Base-by-base conservation (phyloP, 2,888 invertebrate species). In the Dolichopus griseipennis region DNA sequence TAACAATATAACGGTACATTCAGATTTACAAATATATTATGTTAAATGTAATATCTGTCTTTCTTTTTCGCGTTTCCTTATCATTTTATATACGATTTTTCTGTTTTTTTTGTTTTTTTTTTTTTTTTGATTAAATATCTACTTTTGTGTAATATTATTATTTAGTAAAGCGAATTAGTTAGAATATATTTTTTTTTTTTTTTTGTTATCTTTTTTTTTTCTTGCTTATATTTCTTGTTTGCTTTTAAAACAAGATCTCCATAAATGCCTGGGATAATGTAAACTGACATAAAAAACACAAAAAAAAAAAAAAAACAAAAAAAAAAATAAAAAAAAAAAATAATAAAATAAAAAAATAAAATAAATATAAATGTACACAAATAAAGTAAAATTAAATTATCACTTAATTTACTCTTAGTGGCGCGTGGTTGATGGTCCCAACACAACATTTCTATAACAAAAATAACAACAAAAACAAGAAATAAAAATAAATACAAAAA, bases 381-480 rank as follows among this genome's bases (percentile, higher is more conserved):
- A 65, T 65, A 65, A 65, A 65, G 65, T 52, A 65, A 65, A 65
- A 65, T 65, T 65, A 65, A 65, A 65, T 65, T 65, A 65, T 65
- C 65, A 65, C 65, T 65, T 65, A 65, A 65, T 65, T 65, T 65
- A 65, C 65, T 65, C 37, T 21, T 65, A 15, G 52, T 52, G 52
- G 52, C n/a, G 52, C 52, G 52, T 52, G 52, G 52, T 52, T 52
- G 15, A 52, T 52, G 52, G 52, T 52, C 52, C 15, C 37, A 41
- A 27, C 27, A 27, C 27, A 27, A 27, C 27, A 27, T 27, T 27
- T 27, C 27, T 27, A 37, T 9, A 37, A 37, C 8, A 37, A 37
- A 37, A 37, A 37, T 9, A 37, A 37, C 3, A 52, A 52, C 52
- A 52, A 52, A 9, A 52, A 52, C 2, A 37, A 37, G 1, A 10